Evolutionary conservation across 2,113 vertebrate species (phyloP).

Genomic region (Cyrtonyx montezumae): DNA sequence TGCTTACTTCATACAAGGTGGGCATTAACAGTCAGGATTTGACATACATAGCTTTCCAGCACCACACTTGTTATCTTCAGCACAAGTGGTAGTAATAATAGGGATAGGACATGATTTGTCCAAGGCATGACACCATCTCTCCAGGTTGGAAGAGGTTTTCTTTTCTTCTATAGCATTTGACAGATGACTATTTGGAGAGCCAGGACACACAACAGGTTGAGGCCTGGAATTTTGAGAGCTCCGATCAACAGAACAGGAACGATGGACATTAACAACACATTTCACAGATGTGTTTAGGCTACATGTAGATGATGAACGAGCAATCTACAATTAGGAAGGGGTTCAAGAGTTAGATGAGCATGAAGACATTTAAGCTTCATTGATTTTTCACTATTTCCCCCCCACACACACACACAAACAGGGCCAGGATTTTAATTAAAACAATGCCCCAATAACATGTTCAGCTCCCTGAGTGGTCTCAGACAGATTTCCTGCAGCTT

Average conservation of each 20-base stretch:
- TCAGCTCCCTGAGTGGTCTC: not conserved
- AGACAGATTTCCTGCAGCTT: not conserved
- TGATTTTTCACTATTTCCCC: not conserved
- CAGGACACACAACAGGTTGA: conserved; percentile 71
- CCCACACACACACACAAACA: not conserved
- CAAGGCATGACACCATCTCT: conserved; percentile 9
- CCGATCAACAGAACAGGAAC: conserved; percentile 84
- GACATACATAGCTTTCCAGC: conserved; percentile 25
- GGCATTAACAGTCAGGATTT: not conserved
- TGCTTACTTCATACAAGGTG: conserved; percentile 68
- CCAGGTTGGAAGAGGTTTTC: conserved; percentile 45
- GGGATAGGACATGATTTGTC: not conserved
- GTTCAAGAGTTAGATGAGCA: conserved; percentile 60
- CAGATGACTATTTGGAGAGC: conserved; percentile 62
- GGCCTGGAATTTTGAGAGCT: conserved; percentile 72
- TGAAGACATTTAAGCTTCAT: not conserved
- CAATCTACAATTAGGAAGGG: conserved; percentile 81
- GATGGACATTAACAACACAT: conserved; percentile 75
- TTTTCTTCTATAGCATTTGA: conserved; percentile 59
- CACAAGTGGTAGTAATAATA: conserved; percentile 35
- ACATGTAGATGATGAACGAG: conserved; percentile 81
- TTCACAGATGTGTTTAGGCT: conserved; percentile 81
- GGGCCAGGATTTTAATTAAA: not conserved
- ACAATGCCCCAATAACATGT: not conserved
- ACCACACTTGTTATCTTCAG: conserved; percentile 32